phyloP scores from a whole-genome alignment of 2,113 vertebrate genomes.

The Callorhinus ursinus region DNA sequence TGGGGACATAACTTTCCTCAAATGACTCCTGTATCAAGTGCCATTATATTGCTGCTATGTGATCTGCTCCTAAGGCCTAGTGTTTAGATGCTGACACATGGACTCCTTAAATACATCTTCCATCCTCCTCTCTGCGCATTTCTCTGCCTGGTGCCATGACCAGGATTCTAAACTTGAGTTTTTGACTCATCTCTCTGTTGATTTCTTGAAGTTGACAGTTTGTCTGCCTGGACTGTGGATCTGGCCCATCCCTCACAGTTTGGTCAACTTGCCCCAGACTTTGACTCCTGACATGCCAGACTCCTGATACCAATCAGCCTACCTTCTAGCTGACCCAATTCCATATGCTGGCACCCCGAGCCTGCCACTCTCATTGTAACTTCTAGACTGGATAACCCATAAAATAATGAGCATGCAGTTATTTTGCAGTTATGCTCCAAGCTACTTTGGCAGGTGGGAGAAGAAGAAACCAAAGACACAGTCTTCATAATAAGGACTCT shows the following conservation, averaged over 20 bases:
- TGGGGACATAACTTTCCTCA: neutral
- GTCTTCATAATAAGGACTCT: neutral
- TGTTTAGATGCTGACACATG: neutral
- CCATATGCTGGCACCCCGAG: neutral
- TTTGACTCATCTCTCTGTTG: neutral
- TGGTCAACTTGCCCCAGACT: neutral
- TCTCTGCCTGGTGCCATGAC: neutral
- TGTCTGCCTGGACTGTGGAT: neutral
- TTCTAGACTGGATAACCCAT: neutral
- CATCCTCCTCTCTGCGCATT: neutral
- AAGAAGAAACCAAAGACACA: neutral
- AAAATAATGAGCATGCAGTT: neutral
- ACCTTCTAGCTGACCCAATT: neutral
- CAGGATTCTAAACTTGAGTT: neutral
- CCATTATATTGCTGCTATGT: neutral
- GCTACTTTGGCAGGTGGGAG: neutral
- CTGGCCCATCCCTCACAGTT: neutral
- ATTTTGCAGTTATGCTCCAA: neutral
- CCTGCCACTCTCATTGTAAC: neutral
- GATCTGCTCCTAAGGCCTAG: neutral
- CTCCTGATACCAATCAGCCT: neutral
- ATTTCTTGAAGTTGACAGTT: neutral
- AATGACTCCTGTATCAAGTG: neutral
- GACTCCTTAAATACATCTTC: neutral
- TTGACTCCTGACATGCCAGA: neutral